Base-by-base conservation (phyloP, 2,113 vertebrate genomes). In the Poeciliopsis occidentalis region DNA sequence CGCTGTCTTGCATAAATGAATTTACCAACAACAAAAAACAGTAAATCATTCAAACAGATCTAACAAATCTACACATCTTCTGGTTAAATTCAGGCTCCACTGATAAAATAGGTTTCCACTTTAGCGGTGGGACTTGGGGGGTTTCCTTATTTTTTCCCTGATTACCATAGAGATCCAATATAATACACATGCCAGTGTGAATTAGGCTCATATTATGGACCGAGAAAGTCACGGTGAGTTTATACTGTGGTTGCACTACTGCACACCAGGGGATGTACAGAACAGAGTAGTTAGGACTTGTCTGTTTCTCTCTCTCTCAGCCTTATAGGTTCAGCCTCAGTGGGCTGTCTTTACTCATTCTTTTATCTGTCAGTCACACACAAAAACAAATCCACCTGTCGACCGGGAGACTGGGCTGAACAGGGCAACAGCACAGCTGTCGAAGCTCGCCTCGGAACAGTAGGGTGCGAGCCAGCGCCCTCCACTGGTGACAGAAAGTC, bases 321-420 rank as follows among this genome's bases (percentile, higher is more conserved):
- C 84, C 92, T 89, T 85, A 89, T 92, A 91, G 92, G 90, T 94
- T 94, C 92, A 91, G 91, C 89, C 86, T 91, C 91, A 93, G 87
- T 92, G 92, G 91, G 80, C 91, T 94, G 94, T 93, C 93, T 90
- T 92, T 85, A 91, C 85, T 82, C 86, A 92, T 95, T 94, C 88
- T 88, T 87, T 81, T 84, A 91, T 90, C 92, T 93, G 93, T 93
- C 93, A 91, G 88, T 94, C 94, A 92, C 90, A 81, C 83, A 78
- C 74, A 70, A 87, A 92, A 92, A 94, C 92, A 93, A 94, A 94
- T 91, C 89, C 92, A 93, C 91, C 92, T 93, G 89, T 93, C 93
- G 80, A 73, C 88, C 83, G 37, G 73, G 82, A 91, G 90, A 80
- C 89, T 76, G 85, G 83, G 82, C 88, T 75, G 86, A 92, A 67